Conservation (phyloP, 2,113 vertebrate genomes). For the Amia ocellicauda region DNA sequence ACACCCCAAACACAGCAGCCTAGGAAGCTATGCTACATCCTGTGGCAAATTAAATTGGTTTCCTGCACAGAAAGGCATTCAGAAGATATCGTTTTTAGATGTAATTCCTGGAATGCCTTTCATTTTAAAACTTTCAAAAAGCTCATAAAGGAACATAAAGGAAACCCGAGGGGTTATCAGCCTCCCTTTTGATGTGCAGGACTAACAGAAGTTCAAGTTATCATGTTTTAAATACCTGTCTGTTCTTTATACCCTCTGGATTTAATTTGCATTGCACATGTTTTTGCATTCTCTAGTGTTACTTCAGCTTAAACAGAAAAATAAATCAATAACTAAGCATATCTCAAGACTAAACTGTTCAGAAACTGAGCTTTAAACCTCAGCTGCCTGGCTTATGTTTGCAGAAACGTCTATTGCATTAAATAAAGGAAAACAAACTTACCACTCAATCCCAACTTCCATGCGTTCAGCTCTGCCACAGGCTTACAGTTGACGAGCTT, state of each 20-base stretch:
- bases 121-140: not conserved
- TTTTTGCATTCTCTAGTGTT: no score
- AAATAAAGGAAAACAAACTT: not conserved
- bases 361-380: no score
- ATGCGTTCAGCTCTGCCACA: not conserved
- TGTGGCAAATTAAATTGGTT: conserved; percentile 1
- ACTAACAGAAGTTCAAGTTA: no score
- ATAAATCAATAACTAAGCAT: no score
- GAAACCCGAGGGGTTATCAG: not conserved
- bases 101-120: not conserved
- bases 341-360: no score
- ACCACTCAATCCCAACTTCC: not conserved
- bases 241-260: no score
- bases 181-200: no score
- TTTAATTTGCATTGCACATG: no score
- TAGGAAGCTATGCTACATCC: conserved; percentile 8
- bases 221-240: no score
- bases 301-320: no score
- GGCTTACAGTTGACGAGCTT: not conserved
- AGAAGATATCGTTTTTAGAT: not conserved
- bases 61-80: not conserved
- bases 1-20: conserved; percentile 13
- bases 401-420: no score
- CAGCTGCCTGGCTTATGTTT: not conserved
- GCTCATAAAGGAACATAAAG: not conserved